phyloP scores from a whole-genome alignment of 2,797 vertebrate genomes.

The Siniperca scherzeri region DNA sequence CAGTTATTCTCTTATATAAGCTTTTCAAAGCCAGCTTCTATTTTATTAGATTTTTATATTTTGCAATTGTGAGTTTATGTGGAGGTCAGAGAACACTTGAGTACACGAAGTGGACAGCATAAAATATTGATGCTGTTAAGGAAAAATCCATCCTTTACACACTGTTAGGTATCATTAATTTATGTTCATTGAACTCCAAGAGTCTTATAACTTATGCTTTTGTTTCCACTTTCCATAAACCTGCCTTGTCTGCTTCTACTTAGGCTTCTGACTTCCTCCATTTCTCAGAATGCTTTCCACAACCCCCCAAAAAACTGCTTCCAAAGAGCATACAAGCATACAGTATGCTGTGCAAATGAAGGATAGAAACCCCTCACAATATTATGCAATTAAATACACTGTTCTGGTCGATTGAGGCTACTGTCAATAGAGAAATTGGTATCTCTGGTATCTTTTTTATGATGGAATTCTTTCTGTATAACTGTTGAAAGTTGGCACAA shows the following conservation, averaged over 20 bases:
- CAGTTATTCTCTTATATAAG: conserved; percentile 1
- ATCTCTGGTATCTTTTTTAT: conserved; percentile 1
- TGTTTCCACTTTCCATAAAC: conserved; percentile 8
- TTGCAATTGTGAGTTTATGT: conserved; percentile 26
- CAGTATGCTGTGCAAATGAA: neutral
- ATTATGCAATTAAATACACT: neutral
- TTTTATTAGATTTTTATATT: conserved; percentile 5
- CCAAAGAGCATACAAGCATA: neutral
- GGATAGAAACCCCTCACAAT: neutral
- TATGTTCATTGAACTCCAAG: neutral
- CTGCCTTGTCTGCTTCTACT: neutral
- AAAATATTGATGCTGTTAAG: neutral
- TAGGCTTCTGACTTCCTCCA: neutral
- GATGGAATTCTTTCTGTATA: too few relatives aligned
- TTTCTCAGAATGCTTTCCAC: conserved; percentile 21
- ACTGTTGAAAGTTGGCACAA: neutral
- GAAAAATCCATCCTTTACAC: neutral
- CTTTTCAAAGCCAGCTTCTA: conserved; percentile 2
- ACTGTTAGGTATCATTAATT: conserved; percentile 6
- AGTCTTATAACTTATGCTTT: neutral
- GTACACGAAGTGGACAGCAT: neutral
- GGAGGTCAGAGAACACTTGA: conserved; percentile 31
- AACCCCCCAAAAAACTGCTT: neutral
- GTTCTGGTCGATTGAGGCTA: neutral
- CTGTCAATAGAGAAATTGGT: neutral